Conservation (phyloP, 2,113 vertebrate genomes). For the Sterrhoptilus dennistouni region DNA sequence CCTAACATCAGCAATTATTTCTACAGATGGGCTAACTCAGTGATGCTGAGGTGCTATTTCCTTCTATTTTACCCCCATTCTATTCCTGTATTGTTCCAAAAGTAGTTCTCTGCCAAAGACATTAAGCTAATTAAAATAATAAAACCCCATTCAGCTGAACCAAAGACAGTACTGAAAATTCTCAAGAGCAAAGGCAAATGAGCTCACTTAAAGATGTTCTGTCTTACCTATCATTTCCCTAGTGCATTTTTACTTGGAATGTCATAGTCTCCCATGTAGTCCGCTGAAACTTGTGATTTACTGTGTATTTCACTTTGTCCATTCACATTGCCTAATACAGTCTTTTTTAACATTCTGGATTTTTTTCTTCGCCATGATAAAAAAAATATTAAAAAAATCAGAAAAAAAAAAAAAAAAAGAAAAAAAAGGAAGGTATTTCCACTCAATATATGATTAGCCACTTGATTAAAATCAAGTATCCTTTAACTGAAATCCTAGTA, state of each 20-base stretch:
- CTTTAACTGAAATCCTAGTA: background rate
- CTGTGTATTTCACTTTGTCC: background rate
- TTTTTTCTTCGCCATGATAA: background rate
- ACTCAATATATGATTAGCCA: background rate
- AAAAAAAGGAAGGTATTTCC: background rate
- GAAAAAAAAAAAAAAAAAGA: too few relatives aligned
- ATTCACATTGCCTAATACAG: background rate
- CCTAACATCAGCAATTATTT: constrained; percentile 32
- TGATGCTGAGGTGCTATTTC: background rate
- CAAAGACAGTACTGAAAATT: constrained; percentile 14
- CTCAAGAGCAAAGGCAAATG: constrained; percentile 1
- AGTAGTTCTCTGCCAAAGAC: background rate
- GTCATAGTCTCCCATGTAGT: background rate
- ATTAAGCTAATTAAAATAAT: constrained; percentile 58
- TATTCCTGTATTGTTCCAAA: constrained; percentile 19
- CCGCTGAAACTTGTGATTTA: background rate
- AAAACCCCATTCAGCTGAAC: constrained; percentile 32
- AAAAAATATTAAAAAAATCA: background rate
- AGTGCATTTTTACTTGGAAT: background rate
- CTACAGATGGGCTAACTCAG: background rate
- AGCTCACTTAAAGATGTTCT: background rate
- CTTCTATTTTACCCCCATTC: background rate
- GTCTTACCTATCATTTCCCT: background rate
- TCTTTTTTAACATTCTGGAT: background rate
- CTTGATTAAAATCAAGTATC: background rate